Base-by-base conservation (phyloP, 2,797 vertebrate genomes). In the Cirrhinus molitorella region DNA sequence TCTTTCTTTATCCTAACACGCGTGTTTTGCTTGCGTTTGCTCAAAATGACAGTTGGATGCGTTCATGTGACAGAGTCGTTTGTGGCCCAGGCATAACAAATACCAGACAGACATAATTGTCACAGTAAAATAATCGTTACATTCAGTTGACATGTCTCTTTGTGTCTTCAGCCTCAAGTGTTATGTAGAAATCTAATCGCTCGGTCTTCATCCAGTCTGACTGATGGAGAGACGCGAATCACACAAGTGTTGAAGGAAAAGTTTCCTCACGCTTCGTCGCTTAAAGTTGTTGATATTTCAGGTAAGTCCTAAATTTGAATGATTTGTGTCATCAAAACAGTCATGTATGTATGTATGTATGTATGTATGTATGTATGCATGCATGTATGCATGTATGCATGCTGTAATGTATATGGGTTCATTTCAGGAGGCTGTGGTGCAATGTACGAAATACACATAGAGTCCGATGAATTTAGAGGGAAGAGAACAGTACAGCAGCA, bases 361-460 rank as follows among this genome's bases (percentile, higher is more conserved):
- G n/a, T n/a, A 43, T 43, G 0, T 43, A 43, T 43, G 40, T 10
- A 43, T 43, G 40, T 43, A 10, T n/a, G n/a, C n/a, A n/a, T n/a
- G n/a, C n/a, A n/a, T n/a, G n/a, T n/a, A n/a, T n/a, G n/a, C n/a
- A n/a, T 40, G n/a, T n/a, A n/a, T n/a, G 37, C 7, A 40, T 43
- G 25, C n/a, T 63, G 17, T 74, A 17, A 21, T 71, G 37, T 37
- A 9, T 59, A 2, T 70, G n/a, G 11, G 1, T 49, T 87, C 34
- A 84, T 72, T 87, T 59, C 49, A 98, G 98, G 97, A 37, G 98
- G 98, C 79, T 99, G 98, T 37, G 98, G 98, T 0, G 96, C 97
- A 9, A 99, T 99, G 98, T 99, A 98, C 85, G 98, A 99, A 87
- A 95, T 99, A 71, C 96, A 98, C 73, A 95, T 99, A 12, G 97